Evolutionary conservation across 2,797 vertebrate species (phyloP).

Genomic region (Acridotheres tristis): DNA sequence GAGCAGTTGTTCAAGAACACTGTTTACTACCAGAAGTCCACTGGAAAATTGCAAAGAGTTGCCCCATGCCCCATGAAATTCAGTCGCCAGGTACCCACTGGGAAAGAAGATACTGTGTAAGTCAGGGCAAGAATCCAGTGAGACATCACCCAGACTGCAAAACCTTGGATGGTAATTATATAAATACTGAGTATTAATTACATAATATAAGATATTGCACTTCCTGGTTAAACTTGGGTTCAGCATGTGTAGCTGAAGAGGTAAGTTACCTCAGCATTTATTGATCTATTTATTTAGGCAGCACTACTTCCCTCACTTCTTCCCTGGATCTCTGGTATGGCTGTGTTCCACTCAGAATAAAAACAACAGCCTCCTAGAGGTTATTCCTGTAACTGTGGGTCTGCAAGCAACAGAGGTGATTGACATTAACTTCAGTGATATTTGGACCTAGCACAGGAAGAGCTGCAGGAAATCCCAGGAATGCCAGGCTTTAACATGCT

Average conservation of each 20-base stretch:
- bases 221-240: neutral
- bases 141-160: neutral
- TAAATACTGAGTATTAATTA: no score
- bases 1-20: neutral
- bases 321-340: neutral
- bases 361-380: neutral
- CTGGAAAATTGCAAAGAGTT: neutral
- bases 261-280: neutral
- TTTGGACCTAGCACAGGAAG: neutral
- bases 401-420: neutral
- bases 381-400: neutral
- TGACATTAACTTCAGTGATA: neutral
- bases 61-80: neutral
- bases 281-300: neutral
- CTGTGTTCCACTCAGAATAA: neutral
- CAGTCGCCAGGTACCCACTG: neutral
- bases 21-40: neutral
- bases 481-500: neutral
- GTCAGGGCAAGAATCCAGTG: neutral
- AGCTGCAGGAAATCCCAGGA: neutral
- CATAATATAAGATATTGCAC: neutral
- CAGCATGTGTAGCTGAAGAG: neutral
- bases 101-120: neutral
- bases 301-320: neutral
- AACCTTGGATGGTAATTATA: neutral